Conservation (phyloP, 1,140 invertebrate species). For the Drosophila tristis region DNA sequence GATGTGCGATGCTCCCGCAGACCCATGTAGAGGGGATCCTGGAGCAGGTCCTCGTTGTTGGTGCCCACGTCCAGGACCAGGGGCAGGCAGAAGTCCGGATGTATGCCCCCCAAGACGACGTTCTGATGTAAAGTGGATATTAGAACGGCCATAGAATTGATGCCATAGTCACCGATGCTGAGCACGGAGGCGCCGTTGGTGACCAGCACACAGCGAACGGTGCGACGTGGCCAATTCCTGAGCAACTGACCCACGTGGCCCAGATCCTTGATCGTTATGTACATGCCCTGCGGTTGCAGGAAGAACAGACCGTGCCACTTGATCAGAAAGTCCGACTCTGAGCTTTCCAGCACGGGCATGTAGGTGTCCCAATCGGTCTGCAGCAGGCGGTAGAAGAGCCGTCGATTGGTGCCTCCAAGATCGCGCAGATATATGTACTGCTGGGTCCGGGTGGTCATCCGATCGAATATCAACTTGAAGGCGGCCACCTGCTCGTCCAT, state of each 20-base stretch:
- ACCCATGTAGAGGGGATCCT: slow-evolving; percentile 97
- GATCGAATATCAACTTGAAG: slow-evolving; percentile 89
- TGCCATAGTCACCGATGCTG: slow-evolving; percentile 96
- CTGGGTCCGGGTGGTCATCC: slow-evolving; percentile 90
- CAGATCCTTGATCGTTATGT: slow-evolving; percentile 97
- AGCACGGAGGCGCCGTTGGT: slow-evolving; percentile 97
- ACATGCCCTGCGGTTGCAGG: slow-evolving; percentile 89
- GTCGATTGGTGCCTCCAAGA: slow-evolving; percentile 93
- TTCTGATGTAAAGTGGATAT: slow-evolving; percentile 96
- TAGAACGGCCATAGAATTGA: slow-evolving; percentile 97
- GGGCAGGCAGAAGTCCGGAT: slow-evolving; percentile 94
- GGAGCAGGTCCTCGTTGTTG: slow-evolving; percentile 92
- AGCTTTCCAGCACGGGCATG: slow-evolving; percentile 90
- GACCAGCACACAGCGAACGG: slow-evolving; percentile 94
- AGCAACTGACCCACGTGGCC: slow-evolving; percentile 95
- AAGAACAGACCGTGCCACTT: slow-evolving; percentile 1
- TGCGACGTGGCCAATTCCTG: slow-evolving; percentile 91
- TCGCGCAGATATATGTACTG: slow-evolving; percentile 92
- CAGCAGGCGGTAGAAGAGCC: slow-evolving; percentile 96
- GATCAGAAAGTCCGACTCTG: slow-evolving; percentile 96
- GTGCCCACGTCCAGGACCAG: slow-evolving; percentile 97
- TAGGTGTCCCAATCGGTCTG: slow-evolving; percentile 94
- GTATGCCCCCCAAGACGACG: slow-evolving; percentile 95
- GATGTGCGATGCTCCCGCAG: slow-evolving; percentile 92
- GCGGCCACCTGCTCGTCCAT: slow-evolving; percentile 93